Evolutionary conservation across 2,888 invertebrate species (phyloP), one percentile per base, ranked within the genome.

Genomic region (Eumerus sabulonum): DNA sequence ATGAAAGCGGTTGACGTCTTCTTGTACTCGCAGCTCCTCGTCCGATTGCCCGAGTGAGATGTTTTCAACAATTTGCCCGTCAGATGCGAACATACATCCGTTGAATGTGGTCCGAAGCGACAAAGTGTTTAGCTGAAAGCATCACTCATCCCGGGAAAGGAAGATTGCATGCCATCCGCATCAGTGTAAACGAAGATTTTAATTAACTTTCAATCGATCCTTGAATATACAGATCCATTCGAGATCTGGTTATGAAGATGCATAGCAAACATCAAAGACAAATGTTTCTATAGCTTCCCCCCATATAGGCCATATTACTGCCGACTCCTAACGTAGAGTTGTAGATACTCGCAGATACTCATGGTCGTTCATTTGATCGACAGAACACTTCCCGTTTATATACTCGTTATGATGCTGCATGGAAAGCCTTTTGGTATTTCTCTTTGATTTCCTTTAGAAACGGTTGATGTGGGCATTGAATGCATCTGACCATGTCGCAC

Each of bases 401-500:
- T 7, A n/a, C n/a, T n/a, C n/a, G 42, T 50, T 57, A 36, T 36
- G 7, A 36, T 36, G 7, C 7, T 5, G 36, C 36, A 53, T 45
- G 4, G 0, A 19, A 71, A 35, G 56, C 45, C 45, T 38, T 51
- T 51, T 17, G 51, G 50, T 51, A 42, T 18, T 54, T 57, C 13
- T 42, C 35, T 42, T 38, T 64, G 11, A 11, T 14, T 57, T 35
- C 35, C 44, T 70, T 66, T 50, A 16, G 36, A 60, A 67, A 77
- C 71, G 64, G 76, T 62, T 56, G 12, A 53, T 27, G 27, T 27
- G 27, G 40, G 56, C 48, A 57, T 51, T 45, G 50, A 77, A 40
- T 77, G 51, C 62, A 77, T 67, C 47, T 72, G 60, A 59, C 62
- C 57, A 56, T 73, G 67, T 73, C 57, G 16, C 27, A 56, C 77